Conservation (phyloP, 2,888 invertebrate genomes). For the Siphlonurus alternatus region DNA sequence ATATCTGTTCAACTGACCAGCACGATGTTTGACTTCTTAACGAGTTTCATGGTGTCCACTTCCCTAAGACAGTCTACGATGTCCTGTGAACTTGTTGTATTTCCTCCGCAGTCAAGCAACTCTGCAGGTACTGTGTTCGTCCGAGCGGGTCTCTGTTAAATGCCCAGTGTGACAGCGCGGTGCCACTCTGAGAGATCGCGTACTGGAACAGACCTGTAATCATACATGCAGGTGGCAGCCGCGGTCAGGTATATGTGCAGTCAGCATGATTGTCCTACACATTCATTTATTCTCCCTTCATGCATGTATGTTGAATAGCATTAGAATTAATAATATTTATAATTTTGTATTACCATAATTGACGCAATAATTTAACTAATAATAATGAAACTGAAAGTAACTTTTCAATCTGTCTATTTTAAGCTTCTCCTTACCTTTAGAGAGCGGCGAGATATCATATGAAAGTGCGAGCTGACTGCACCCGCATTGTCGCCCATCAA, state of each 20-base stretch:
- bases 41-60: background rate
- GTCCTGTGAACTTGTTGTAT: background rate
- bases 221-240: no score
- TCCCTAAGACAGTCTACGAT: slow-evolving; percentile 2
- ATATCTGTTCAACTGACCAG: background rate
- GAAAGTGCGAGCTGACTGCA: slow-evolving; percentile 7
- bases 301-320: no score
- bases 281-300: no score
- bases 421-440: no score
- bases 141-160: background rate
- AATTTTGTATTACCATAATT: no score
- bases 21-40: slow-evolving; percentile 5
- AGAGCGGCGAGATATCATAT: slow-evolving; percentile 6
- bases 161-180: slow-evolving; percentile 5
- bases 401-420: no score
- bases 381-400: background rate
- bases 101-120: slow-evolving; percentile 4
- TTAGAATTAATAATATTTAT: no score
- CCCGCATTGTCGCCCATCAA: slow-evolving; percentile 8
- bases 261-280: no score
- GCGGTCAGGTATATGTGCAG: no score
- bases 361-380: no score
- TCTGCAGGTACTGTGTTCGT: slow-evolving; percentile 2
- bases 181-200: slow-evolving; percentile 5
- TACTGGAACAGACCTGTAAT: slow-evolving; percentile 3